These are phyloP conservation scores for Adelognathus sp. DNA, from an alignment of 2,888 invertebrate genomes.

Conservation along the genomic window DNA sequence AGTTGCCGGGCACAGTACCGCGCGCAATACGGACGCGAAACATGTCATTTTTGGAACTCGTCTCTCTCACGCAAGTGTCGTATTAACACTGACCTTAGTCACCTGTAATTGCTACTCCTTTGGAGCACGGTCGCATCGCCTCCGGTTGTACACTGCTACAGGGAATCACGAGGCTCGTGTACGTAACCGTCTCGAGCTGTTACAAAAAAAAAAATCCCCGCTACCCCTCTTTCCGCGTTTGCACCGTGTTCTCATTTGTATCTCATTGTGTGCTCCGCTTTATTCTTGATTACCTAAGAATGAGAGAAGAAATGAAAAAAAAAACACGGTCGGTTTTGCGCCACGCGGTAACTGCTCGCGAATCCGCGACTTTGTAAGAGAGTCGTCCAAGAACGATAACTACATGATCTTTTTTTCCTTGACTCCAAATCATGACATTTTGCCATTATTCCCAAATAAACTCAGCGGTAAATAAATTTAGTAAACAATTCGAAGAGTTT, in stretches of 20 bases:
- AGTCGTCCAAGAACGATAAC: no score
- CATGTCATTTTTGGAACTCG: conserved; percentile 79
- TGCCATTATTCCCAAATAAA: no score
- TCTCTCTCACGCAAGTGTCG: conserved; percentile 78
- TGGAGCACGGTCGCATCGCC: conserved; percentile 33
- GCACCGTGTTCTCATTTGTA: conserved; percentile 30
- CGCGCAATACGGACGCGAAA: conserved; percentile 68
- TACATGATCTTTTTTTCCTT: no score
- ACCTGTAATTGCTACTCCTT: conserved; percentile 78
- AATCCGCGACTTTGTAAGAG: no score
- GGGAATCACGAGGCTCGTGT: conserved; percentile 36
- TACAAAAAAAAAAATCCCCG: conserved; percentile 35
- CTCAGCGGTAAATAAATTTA: neutral
- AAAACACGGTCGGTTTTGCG: neutral
- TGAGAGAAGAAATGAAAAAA: neutral
- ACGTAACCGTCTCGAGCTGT: conserved; percentile 66
- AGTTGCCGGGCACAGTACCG: conserved; percentile 50
- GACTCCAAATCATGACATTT: no score
- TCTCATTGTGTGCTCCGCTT: conserved; percentile 15
- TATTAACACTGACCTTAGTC: conserved; percentile 81
- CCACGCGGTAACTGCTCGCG: neutral
- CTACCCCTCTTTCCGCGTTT: conserved; percentile 54
- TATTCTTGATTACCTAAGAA: conserved; percentile 44
- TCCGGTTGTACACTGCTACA: conserved; percentile 30
- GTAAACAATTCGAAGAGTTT: neutral